Evolutionary conservation across 2,113 vertebrate genomes (phyloP), one percentile per base, ranked within the genome.

Genomic region (Corythornis vintsioides): DNA sequence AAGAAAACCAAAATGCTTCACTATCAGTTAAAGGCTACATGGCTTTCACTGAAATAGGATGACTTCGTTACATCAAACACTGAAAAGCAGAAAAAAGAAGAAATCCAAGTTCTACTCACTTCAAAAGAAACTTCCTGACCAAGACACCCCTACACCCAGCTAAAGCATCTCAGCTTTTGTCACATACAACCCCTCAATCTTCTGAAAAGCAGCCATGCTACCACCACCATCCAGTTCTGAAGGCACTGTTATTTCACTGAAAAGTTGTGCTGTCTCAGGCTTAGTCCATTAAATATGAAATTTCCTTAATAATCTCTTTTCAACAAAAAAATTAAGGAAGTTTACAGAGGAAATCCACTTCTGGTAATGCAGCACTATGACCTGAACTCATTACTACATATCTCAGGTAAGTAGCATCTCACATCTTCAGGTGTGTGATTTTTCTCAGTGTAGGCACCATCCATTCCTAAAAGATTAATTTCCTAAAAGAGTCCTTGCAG

Each of bases 401-500:
- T 56, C 38, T 50, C 77, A 75, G 77, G 74, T 7, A 60, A 25
- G 42, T 1, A 65, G 52, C 65, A 81, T 28, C 31, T 80, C 56
- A 61, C 29, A 78, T 72, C 29, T 76, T 33, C 66, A 84, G 47
- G 45, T 10, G 7, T 19, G 43, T 53, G 48, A 33, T 86, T 35
- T 35, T 60, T 33, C 43, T 48, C 35, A 83, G 42, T 26, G 77
- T 45, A 57, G 50, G 74, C 55, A 90, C 28, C 81, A 87, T 15
- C 25, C 57, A 0, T n/a, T 84, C 26, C 52, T 53, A 53, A 53
- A 28, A 53, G 25, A 15, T 53, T 26, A 8, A 45, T 22, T 61
- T 94, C 77, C 81, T 85, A 73, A 90, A 93, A 86, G 65, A 64
- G 35, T 81, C 38, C 70, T 78, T 82, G 70, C 83, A 75, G 73